Evolutionary conservation across 2,888 invertebrate genomes (phyloP).

Genomic region (Geophilus truncorum): DNA sequence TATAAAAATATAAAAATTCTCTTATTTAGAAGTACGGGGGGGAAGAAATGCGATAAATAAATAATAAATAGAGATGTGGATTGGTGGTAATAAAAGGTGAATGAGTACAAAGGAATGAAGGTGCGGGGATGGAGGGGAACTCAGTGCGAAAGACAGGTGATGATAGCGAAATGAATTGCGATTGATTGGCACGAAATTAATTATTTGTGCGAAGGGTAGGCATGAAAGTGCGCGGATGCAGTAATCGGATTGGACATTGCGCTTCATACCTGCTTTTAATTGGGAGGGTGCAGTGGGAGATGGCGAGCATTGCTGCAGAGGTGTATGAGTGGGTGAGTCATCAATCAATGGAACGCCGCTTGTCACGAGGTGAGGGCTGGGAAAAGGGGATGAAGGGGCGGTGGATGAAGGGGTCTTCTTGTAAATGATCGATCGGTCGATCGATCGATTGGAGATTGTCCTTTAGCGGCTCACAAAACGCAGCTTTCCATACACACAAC

Average conservation of each 20-base stretch:
- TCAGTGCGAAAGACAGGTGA: neutral
- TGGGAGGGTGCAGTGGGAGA: neutral
- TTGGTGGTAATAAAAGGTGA: too few relatives aligned
- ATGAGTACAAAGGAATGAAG: neutral
- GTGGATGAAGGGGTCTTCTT: neutral
- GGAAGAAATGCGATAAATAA: too few relatives aligned
- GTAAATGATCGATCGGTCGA: conserved; percentile 12
- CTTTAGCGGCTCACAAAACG: conserved; percentile 11
- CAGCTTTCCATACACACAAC: neutral
- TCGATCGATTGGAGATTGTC: conserved; percentile 21
- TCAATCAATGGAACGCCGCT: conserved; percentile 31
- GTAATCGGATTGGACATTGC: conserved; percentile 27
- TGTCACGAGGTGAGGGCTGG: conserved; percentile 11
- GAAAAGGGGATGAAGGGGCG: neutral
- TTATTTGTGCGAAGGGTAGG: conserved; percentile 3
- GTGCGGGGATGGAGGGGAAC: neutral
- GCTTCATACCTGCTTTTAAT: conserved; percentile 13
- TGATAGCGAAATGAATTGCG: conserved; percentile 2
- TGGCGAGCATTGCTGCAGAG: neutral
- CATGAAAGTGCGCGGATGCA: neutral
- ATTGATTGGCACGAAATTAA: conserved; percentile 25
- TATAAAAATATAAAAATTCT: neutral
- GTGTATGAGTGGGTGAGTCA: conserved; percentile 29
- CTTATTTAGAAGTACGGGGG: neutral
- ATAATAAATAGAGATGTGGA: too few relatives aligned